Percentiles rank a stretch among this genome's conserved stretches.
Conservation (phyloP, 2,797 vertebrate species). For the Limnodromus scolopaceus region DNA sequence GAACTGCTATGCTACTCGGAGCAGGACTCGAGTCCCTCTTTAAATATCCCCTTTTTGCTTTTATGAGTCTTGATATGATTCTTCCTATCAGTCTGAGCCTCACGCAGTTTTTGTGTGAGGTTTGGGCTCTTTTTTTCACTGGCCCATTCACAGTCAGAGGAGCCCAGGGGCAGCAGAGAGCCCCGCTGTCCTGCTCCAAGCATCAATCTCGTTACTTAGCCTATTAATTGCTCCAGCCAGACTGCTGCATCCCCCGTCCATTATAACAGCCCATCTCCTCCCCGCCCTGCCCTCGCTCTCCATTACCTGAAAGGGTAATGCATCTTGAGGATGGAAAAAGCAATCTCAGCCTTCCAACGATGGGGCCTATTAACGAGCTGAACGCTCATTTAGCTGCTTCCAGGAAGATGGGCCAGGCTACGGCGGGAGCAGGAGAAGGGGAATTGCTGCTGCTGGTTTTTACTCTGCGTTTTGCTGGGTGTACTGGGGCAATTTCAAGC, state of each 20-base stretch:
- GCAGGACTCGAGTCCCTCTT: background rate
- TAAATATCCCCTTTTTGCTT: background rate
- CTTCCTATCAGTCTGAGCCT: background rate
- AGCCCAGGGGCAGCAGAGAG: background rate
- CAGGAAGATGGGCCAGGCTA: background rate
- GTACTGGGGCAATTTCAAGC: background rate
- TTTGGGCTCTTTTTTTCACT: background rate
- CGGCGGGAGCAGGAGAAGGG: background rate
- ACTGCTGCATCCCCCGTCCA: background rate
- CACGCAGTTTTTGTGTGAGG: background rate
- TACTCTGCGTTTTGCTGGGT: background rate
- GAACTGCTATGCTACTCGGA: rapidly evolving
- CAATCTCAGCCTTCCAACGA: background rate
- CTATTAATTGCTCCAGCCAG: conserved; percentile 8
- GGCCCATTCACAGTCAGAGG: rapidly evolving
- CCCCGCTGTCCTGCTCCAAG: background rate
- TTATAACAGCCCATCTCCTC: background rate
- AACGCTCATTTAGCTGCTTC: background rate
- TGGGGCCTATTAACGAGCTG: background rate
- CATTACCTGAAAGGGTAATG: background rate
- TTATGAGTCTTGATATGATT: background rate
- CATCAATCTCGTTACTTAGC: background rate
- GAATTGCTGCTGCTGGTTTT: background rate
- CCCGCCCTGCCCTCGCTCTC: background rate
- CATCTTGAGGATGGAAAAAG: background rate